Evolutionary conservation across 2,888 invertebrate genomes (phyloP).

Genomic region (Orthonevra nobilis): DNA sequence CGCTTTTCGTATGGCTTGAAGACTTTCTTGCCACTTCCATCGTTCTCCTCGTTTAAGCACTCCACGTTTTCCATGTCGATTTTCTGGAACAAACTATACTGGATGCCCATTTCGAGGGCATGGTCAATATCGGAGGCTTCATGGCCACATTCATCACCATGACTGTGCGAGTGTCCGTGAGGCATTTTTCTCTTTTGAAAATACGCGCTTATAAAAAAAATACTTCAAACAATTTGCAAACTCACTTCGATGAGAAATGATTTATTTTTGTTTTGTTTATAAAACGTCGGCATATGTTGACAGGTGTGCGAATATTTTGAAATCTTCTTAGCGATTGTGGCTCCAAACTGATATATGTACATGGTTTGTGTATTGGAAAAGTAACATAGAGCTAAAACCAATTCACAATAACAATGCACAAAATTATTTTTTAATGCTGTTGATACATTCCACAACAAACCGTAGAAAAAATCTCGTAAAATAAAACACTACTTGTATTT

Average conservation of each 20-base stretch:
- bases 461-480: too few species aligned
- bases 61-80: slow-evolving; percentile 93
- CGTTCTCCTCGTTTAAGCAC: slow-evolving; percentile 93
- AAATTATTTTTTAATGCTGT: too few species aligned
- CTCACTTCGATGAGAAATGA: neutral
- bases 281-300: neutral
- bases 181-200: too few species aligned
- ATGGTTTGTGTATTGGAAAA: too few species aligned
- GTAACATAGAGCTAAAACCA: too few species aligned
- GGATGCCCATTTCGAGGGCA: slow-evolving; percentile 79
- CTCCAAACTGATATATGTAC: too few species aligned
- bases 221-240: slow-evolving; percentile 8
- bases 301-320: neutral
- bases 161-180: slow-evolving; percentile 78
- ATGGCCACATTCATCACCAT: slow-evolving; percentile 77
- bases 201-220: too few species aligned
- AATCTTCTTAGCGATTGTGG: neutral
- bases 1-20: slow-evolving; percentile 96
- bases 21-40: slow-evolving; percentile 92
- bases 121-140: slow-evolving; percentile 78
- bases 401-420: too few species aligned
- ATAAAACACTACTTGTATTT: too few species aligned
- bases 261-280: slow-evolving; percentile 13
- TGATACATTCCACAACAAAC: too few species aligned
- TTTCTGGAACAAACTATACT: slow-evolving; percentile 89